phyloP scores from a whole-genome alignment of 2,888 invertebrate species.

The Pandemis cinnamomeana region DNA sequence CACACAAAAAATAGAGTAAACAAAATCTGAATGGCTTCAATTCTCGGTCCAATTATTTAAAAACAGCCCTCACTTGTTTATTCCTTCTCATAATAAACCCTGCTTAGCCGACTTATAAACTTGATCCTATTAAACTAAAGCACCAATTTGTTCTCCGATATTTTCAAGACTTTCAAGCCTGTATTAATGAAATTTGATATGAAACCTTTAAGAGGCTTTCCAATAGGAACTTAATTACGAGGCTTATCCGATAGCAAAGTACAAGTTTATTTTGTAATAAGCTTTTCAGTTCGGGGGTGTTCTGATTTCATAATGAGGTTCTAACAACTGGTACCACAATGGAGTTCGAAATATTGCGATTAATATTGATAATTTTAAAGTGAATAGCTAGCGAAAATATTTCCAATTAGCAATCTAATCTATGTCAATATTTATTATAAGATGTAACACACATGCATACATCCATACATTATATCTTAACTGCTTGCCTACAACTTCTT shows the following conservation, averaged over 20 bases:
- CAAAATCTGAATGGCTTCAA: background rate
- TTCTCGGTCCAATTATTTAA: background rate
- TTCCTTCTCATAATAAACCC: conserved; percentile 13
- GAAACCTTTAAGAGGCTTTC: conserved; percentile 25
- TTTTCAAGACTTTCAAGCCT: conserved; percentile 26
- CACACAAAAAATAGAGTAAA: background rate
- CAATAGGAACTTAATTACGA: conserved; percentile 24
- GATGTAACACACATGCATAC: no score
- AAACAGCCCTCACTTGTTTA: background rate
- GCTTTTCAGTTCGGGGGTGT: background rate
- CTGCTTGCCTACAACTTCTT: no score
- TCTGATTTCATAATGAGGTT: background rate
- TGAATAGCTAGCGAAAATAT: no score
- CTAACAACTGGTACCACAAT: background rate
- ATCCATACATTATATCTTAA: no score
- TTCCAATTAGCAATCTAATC: no score
- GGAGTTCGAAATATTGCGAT: background rate
- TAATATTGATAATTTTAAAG: no score
- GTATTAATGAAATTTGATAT: conserved; percentile 34
- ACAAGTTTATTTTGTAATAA: conserved; percentile 10
- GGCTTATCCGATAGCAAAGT: conserved; percentile 22
- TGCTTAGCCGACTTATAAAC: conserved; percentile 18
- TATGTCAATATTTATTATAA: no score
- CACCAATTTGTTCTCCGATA: conserved; percentile 37
- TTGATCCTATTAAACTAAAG: conserved; percentile 35